Evolutionary conservation across 2,888 invertebrate species (phyloP), one percentile per base, ranked within the genome.

Genomic region (Calliopum simillimum): DNA sequence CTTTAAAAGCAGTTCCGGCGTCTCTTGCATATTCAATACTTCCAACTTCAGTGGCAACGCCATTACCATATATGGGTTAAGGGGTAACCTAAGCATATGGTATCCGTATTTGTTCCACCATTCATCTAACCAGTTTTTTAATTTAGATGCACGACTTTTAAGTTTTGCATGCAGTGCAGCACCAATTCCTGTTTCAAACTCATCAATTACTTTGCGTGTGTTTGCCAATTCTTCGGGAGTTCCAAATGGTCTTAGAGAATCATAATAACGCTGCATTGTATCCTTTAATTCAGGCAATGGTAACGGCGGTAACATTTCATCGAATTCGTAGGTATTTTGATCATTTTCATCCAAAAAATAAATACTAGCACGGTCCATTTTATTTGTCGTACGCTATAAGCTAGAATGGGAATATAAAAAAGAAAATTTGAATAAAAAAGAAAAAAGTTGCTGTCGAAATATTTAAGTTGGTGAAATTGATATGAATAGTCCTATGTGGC

Each of bases 41-140:
- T 81, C 76, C 11, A 86, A 49, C 43, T 83, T 80, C 0, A 83
- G 47, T 3, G 84, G 79, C 82, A 86, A 88, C 4, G 84, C 80
- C 86, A 89, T 89, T 63, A 88, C 88, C 61, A 87, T 84, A 67
- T 86, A 86, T 0, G 90, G 89, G 56, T 88, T 78, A 13, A 88
- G 77, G 0, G 90, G 89, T 13, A 84, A 76, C 23, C 90, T 84
- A 41, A 86, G 75, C 61, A 84, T 82, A 67, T 89, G 84, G 78
- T 90, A 90, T 0, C 87, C 89, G 73, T 87, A 86, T 46, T 88
- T 85, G 76, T 88, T 87, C 90, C 90, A 90, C 88, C 89, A 90
- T 75, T 84, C 82, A 71, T 87, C 88, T 64, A 86, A 86, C 90
- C 90, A 90, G 79, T 90, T 90, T 74, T 85, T 87, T 76, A 85